Evolutionary conservation across 2,797 vertebrate genomes (phyloP).

Genomic region (Falco rusticolus): DNA sequence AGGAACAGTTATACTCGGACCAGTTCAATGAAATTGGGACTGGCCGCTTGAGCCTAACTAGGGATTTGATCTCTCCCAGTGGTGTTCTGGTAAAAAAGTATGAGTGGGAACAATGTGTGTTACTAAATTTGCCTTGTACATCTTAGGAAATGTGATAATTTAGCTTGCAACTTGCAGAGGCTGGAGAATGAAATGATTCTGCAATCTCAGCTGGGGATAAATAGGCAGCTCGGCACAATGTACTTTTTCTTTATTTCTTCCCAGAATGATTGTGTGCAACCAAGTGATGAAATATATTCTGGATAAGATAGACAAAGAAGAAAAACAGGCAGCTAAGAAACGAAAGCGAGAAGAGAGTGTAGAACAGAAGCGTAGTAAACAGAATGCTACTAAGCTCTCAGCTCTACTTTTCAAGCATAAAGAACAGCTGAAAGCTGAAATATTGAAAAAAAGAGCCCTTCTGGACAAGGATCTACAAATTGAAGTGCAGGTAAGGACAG

Average conservation of each 20-base stretch:
- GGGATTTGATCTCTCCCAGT: not conserved
- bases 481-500: conserved; percentile 88
- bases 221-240: not conserved
- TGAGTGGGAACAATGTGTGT: not conserved
- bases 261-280: conserved; percentile 97
- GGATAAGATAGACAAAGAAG: conserved; percentile 97
- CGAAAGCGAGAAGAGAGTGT: conserved; percentile 93
- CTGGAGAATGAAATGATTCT: not conserved
- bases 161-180: not conserved
- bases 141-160: not conserved
- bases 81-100: not conserved
- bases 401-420: conserved; percentile 95
- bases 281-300: conserved; percentile 98
- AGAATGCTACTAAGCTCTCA: conserved; percentile 91
- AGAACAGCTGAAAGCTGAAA: conserved; percentile 94
- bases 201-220: not conserved
- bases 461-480: conserved; percentile 95
- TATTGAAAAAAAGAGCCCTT: conserved; percentile 93
- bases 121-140: not conserved
- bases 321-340: conserved; percentile 92
- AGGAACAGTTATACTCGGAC: not conserved
- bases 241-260: conserved; percentile 57
- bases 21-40: not conserved
- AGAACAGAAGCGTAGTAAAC: conserved; percentile 92
- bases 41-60: not conserved